phyloP scores from a whole-genome alignment of 2,797 vertebrate species.

The Acanthurus lineatus region DNA sequence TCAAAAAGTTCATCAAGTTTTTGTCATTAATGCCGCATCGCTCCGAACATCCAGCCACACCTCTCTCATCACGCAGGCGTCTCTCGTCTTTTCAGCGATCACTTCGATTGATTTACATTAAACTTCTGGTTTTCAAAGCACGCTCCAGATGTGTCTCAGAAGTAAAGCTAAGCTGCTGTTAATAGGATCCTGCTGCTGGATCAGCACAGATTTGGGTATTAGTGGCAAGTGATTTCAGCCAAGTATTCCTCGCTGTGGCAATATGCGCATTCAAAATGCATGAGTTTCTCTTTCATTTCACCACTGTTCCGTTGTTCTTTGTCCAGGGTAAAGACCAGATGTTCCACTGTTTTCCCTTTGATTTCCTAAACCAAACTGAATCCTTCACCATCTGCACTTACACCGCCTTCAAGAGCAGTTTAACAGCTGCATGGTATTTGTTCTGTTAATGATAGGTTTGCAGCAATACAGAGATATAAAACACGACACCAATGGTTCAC shows the following conservation, averaged over 20 bases:
- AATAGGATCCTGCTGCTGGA: conserved; percentile 79
- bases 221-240: conserved; percentile 80
- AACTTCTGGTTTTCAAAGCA: conserved; percentile 71
- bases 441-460: conserved; percentile 75
- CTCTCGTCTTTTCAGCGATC: conserved; percentile 54
- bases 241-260: conserved; percentile 83
- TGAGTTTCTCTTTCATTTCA: conserved; percentile 80
- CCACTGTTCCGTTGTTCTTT: conserved; percentile 76
- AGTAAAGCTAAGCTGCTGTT: conserved; percentile 65
- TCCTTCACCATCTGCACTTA: conserved; percentile 80
- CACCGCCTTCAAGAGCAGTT: conserved; percentile 69
- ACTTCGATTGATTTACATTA: conserved; percentile 74
- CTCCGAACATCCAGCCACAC: conserved; percentile 49
- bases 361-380: conserved; percentile 77
- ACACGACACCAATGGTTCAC: conserved; percentile 61
- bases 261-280: conserved; percentile 79
- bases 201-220: conserved; percentile 81
- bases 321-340: conserved; percentile 86
- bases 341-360: conserved; percentile 83
- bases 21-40: conserved; percentile 54
- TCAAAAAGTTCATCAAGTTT: conserved; percentile 45
- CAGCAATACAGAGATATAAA: conserved; percentile 69
- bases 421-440: conserved; percentile 79
- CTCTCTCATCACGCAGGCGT: conserved; percentile 54
- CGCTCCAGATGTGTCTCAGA: conserved; percentile 76